Evolutionary conservation across 1,140 invertebrate genomes (phyloP), one percentile per base, ranked within the genome.

Genomic region (Probaryconus sp.): DNA sequence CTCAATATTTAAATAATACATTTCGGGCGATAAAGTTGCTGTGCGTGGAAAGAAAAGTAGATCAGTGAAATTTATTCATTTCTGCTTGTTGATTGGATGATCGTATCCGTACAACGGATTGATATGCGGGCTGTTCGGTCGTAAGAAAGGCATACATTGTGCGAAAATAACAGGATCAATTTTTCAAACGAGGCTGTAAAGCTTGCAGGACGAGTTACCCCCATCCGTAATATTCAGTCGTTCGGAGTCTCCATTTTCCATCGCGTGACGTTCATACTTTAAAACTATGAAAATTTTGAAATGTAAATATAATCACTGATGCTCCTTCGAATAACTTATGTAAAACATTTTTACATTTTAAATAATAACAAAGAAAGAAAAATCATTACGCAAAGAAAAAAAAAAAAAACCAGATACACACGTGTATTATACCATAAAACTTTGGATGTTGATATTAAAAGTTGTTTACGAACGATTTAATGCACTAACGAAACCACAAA

Each of bases 131-230:
- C 38, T 48, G 48, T 70, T 61, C 73, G 65, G 42, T 67, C 60
- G 60, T 63, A 71, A 70, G 73, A 65, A 75, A 75, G 58, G 56
- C 63, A 71, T 64, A 51, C 67, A 56, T 68, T 63, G 61, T 40
- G 63, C 65, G 61, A 68, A 76, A 76, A 76, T 76, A 76, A 76
- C 73, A 70, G 61, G 73, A 76, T 76, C 73, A 67, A 76, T 71
- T 70, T 76, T 76, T 76, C 56, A 65, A 70, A 70, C 61, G 65
- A 67, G 65, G 51, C 35, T 75, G 58, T 53, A 53, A 69, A 69
- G 64, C 64, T 68, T 68, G 72, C 58, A 61, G 65, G 65, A 70
- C 65, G 65, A 76, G 60, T 76, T 61, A 47, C 60, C 60, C 47
- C 60, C 64, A 68, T 69, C 64, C 64, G 72, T 68, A 69, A 69